Evolutionary conservation across 2,113 vertebrate genomes (phyloP), one percentile per base, ranked within the genome.

Genomic region (Pygoscelis antarcticus): DNA sequence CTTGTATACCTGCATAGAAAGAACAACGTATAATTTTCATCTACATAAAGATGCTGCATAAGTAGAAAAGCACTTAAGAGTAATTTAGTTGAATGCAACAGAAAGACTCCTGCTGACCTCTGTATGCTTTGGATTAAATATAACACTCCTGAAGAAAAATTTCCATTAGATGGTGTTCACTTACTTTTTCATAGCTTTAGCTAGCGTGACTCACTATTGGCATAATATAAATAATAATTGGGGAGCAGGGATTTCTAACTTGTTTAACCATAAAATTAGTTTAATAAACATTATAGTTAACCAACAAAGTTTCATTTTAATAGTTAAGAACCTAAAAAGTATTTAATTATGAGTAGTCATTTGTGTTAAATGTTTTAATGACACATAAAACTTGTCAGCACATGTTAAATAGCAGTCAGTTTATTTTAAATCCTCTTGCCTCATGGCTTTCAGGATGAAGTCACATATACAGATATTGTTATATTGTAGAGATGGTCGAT

Each of bases 291-390:
- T 70, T 92, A 26, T n/a, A 49, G 25, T 64, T 69, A 65, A 82
- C 44, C 10, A 89, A 44, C 4, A 87, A 40, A 46, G 54, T 94
- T 97, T 89, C 6, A 82, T 87, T 61, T 89, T 57, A 89, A 34
- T 32, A 71, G 13, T 92, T 90, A 87, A 54, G 78, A 83, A 93
- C 29, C n/a, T 82, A 82, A 80, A 90, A 60, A 42, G 30, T 75
- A 49, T 26, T 91, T 70, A 89, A 54, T 69, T 77, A 94, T 11
- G 58, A 46, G 36, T 64, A 93, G 46, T 49, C 4, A 58, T 93
- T 90, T 94, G 72, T 97, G 52, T 68, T 78, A 91, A 84, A 88
- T 34, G 27, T 76, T 94, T 96, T 89, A 90, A 93, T 84, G 69
- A 70, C 68, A 66, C 25, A 14, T 49, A 52, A 86, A 93, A 68